phyloP scores from a whole-genome alignment of 2,113 vertebrate genomes.

The Cavia porcellus region DNA sequence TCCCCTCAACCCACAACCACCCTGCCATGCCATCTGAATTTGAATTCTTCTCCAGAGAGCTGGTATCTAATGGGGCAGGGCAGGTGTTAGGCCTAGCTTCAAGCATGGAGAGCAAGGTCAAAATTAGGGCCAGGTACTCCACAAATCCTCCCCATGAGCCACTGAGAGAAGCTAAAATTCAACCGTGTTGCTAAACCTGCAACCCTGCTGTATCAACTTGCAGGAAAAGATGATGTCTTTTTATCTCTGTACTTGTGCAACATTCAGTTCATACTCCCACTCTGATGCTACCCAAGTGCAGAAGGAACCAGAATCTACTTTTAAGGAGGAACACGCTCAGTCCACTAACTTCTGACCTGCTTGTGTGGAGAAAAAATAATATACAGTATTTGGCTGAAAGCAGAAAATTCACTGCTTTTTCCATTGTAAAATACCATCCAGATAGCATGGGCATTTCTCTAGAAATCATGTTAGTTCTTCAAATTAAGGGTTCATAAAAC shows the following conservation, averaged over 20 bases:
- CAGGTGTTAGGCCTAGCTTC: not conserved
- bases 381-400: slow-evolving; percentile 73
- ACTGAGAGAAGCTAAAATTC: not conserved
- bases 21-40: not conserved
- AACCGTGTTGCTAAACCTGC: not conserved
- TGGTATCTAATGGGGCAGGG: not conserved
- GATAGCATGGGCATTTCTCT: slow-evolving; percentile 58
- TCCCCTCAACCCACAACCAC: not conserved
- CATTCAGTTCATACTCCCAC: not conserved
- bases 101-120: not conserved
- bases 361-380: slow-evolving; percentile 66
- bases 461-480: slow-evolving; percentile 65
- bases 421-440: slow-evolving; percentile 62
- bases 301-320: slow-evolving; percentile 26
- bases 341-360: slow-evolving; percentile 57
- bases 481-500: slow-evolving; percentile 74
- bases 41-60: slow-evolving; percentile 61
- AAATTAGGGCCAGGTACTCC: not conserved
- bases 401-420: slow-evolving; percentile 64
- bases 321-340: not conserved
- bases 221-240: not conserved
- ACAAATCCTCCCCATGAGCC: not conserved
- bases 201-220: not conserved
- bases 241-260: not conserved
- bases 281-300: not conserved